Evolutionary conservation across 2,797 vertebrate genomes (phyloP).

Genomic region (Ctenochaetus hawaiiensis): DNA sequence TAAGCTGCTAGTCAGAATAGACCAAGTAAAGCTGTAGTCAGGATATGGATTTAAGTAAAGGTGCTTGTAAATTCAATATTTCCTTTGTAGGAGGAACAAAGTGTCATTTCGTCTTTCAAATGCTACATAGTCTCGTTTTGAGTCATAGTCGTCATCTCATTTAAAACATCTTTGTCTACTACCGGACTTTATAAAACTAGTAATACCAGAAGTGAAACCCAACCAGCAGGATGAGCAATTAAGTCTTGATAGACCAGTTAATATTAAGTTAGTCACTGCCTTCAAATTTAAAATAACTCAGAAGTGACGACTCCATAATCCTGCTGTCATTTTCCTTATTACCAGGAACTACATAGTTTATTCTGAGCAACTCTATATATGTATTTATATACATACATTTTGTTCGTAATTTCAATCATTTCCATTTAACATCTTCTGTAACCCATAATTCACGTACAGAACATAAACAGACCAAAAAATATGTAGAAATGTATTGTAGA

Average conservation of each 20-base stretch:
- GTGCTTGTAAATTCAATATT: no score
- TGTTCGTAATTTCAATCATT: neutral
- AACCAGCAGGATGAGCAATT: neutral
- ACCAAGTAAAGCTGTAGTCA: neutral
- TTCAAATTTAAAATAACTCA: neutral
- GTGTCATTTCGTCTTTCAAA: neutral
- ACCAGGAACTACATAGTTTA: neutral
- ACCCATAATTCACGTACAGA: neutral
- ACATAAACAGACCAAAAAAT: neutral
- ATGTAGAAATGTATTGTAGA: neutral
- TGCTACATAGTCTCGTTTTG: neutral
- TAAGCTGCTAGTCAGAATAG: neutral
- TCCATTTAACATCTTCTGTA: neutral
- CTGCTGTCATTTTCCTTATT: no score
- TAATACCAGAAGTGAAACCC: conserved; percentile 43
- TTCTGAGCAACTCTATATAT: neutral
- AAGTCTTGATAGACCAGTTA: conserved; percentile 51
- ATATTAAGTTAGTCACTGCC: neutral
- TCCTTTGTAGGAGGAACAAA: no score
- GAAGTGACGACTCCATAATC: accelerated
- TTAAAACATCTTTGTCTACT: neutral
- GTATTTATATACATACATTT: no score
- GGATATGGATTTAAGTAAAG: no score
- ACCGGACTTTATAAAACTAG: conserved; percentile 11
- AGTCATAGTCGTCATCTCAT: neutral